These are phyloP conservation scores for Tichodroma muraria DNA, from an alignment of 2,113 vertebrate species.

Conservation along the genomic window DNA sequence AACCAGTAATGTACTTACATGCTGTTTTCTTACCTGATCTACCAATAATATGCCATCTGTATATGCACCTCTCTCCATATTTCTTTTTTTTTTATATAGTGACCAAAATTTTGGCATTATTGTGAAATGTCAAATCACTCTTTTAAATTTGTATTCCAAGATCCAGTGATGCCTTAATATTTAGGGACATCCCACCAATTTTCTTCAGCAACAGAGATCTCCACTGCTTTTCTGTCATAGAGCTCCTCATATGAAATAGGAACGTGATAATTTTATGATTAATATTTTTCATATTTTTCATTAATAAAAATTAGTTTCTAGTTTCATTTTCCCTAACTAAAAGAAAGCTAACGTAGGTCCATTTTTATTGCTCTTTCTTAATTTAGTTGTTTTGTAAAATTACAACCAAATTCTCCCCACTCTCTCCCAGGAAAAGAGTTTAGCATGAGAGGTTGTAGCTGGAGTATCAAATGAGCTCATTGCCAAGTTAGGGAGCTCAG, in stretches of 20 bases:
- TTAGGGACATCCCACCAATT: not conserved
- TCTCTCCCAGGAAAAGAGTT: not conserved
- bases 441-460: not conserved
- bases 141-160: not conserved
- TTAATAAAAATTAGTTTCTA: not conserved
- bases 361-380: not conserved
- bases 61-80: not conserved
- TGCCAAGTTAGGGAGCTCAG: not conserved
- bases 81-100: not conserved
- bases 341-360: not conserved
- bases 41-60: not conserved
- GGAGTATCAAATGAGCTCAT: not conserved
- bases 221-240: not conserved
- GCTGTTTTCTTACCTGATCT: not conserved
- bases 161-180: not conserved
- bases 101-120: not conserved
- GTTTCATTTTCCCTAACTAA: not conserved
- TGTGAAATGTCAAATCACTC: not conserved
- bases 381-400: not conserved
- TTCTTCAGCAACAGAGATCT: not conserved
- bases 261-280: not conserved
- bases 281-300: not conserved
- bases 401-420: not conserved
- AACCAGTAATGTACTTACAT: constrained; percentile 30
- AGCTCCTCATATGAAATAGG: not conserved